phyloP scores from a whole-genome alignment of 1,140 invertebrate species.

The Drosophila kanapiae region DNA sequence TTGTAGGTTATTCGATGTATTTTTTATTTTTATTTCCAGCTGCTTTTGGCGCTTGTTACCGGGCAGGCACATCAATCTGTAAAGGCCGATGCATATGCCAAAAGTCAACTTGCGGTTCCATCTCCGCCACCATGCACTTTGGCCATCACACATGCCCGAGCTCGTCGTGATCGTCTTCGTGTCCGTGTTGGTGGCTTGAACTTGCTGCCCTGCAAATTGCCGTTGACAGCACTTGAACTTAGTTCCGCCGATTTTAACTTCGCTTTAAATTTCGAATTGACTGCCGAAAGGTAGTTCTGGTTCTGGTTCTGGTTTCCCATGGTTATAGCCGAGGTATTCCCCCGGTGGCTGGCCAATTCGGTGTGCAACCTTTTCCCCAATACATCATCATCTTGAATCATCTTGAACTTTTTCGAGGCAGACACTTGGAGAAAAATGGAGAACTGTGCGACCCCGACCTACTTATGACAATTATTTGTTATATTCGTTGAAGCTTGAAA shows the following conservation, averaged over 20 bases:
- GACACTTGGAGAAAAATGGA: constrained; percentile 24
- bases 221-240: constrained; percentile 54
- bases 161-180: background rate
- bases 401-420: constrained; percentile 39
- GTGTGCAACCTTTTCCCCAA: constrained; percentile 44
- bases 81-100: constrained; percentile 82
- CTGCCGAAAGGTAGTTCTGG: constrained; percentile 18
- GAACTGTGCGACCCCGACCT: background rate
- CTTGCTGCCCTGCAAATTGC: constrained; percentile 54
- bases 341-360: constrained; percentile 26
- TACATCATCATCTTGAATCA: constrained; percentile 37
- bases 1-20: constrained; percentile 57
- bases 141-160: constrained; percentile 51
- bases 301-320: constrained; percentile 33
- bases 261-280: constrained; percentile 1
- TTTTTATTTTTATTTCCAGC: constrained; percentile 45
- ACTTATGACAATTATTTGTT: background rate
- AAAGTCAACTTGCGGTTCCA: constrained; percentile 61
- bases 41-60: constrained; percentile 50
- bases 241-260: constrained; percentile 8
- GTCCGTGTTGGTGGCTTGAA: constrained; percentile 29
- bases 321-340: constrained; percentile 32
- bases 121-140: constrained; percentile 38
- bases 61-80: constrained; percentile 70
- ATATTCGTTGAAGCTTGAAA: background rate